Percentiles rank a stretch among this genome's conserved stretches.
phyloP scores from a whole-genome alignment of 1,140 invertebrate genomes.

The Polyergus mexicanus region DNA sequence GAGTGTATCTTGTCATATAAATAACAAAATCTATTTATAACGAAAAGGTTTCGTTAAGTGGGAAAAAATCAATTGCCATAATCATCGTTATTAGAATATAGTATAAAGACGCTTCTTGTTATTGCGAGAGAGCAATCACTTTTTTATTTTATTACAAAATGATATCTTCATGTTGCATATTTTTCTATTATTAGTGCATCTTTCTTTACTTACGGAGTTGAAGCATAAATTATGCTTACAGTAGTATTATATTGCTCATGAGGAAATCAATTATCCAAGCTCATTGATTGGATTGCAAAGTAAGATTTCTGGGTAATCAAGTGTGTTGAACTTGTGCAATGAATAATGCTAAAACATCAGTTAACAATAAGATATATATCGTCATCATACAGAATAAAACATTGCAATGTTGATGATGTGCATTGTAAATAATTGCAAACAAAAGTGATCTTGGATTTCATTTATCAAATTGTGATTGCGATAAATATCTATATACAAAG shows the following conservation, averaged over 20 bases:
- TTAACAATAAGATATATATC: background rate
- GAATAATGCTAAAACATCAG: background rate
- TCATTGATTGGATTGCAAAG: constrained; percentile 3
- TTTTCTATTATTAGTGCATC: too few relatives aligned
- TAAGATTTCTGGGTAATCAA: constrained; percentile 22
- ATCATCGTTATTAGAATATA: background rate
- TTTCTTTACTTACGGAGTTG: background rate
- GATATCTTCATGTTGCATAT: background rate
- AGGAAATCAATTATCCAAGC: constrained; percentile 5
- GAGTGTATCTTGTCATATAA: background rate
- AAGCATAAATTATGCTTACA: background rate
- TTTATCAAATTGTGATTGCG: background rate
- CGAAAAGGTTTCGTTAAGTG: background rate
- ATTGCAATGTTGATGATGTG: background rate
- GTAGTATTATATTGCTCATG: background rate
- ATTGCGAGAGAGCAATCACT: background rate
- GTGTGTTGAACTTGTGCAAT: background rate
- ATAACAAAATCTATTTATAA: background rate
- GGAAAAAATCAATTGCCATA: background rate
- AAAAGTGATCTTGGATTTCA: constrained; percentile 1
- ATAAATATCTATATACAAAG: too few relatives aligned
- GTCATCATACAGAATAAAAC: too few relatives aligned
- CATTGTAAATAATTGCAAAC: constrained; percentile 3
- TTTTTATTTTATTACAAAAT: constrained; percentile 7
- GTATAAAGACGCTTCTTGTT: background rate